These are phyloP conservation scores for Zapus hudsonius DNA, from an alignment of 2,113 vertebrate genomes.

Conservation along the genomic window DNA sequence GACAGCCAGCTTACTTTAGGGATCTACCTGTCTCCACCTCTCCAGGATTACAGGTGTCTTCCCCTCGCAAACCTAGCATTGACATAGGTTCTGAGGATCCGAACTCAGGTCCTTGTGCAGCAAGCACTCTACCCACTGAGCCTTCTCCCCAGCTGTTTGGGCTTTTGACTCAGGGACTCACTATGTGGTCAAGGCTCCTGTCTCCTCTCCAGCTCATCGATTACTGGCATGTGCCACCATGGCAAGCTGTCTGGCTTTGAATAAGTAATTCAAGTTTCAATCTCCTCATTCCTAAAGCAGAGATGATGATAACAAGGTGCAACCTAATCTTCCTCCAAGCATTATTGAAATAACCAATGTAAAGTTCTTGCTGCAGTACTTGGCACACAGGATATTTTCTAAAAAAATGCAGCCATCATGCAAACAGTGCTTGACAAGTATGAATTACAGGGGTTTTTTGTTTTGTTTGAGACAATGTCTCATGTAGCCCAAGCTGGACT, in stretches of 20 bases:
- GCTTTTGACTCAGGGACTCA: too few species aligned
- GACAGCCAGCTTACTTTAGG: too few species aligned
- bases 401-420: neutral
- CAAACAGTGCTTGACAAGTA: neutral
- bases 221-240: neutral
- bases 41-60: too few species aligned
- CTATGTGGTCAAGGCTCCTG: too few species aligned
- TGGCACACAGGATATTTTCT: neutral
- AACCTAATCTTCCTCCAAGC: neutral
- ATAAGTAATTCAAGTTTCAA: conserved; percentile 25
- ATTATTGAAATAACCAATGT: neutral
- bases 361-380: neutral
- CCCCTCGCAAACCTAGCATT: too few species aligned
- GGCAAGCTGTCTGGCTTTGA: neutral
- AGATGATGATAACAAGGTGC: neutral
- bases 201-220: neutral
- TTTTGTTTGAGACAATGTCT: neutral
- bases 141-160: neutral
- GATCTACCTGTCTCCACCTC: too few species aligned
- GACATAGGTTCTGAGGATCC: too few species aligned
- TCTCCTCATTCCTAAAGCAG: conserved; percentile 10
- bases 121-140: too few species aligned
- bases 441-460: neutral
- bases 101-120: too few species aligned
- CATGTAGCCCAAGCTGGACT: neutral